Conservation (phyloP, 1,140 invertebrate species). For the Lycorma delicatula region DNA sequence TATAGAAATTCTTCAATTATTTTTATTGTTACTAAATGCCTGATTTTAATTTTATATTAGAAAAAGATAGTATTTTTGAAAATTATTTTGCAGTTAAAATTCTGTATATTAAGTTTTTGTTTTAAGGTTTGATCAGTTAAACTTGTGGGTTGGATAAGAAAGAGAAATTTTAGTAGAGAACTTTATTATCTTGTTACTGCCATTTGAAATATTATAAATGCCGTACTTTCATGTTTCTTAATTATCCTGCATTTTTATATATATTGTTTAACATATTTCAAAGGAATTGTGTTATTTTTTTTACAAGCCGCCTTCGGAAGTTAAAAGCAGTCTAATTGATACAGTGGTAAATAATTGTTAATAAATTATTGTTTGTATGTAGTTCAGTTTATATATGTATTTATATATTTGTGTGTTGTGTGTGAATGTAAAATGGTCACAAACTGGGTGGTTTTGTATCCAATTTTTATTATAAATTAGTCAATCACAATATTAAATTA, state of each 20-base stretch:
- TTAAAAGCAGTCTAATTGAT: constrained; percentile 50
- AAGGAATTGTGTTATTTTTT: constrained; percentile 27
- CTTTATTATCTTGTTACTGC: background rate
- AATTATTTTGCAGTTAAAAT: too few relatives aligned
- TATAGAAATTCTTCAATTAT: too few relatives aligned
- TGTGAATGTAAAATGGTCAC: background rate
- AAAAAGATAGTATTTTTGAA: too few relatives aligned
- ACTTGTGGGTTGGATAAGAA: too few relatives aligned
- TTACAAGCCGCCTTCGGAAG: constrained; percentile 50
- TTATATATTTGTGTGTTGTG: background rate
- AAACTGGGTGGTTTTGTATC: background rate
- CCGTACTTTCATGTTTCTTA: background rate
- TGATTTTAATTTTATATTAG: too few relatives aligned
- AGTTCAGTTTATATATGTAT: constrained; percentile 6
- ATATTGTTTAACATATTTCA: constrained; percentile 5
- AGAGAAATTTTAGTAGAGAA: background rate
- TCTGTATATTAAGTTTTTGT: too few relatives aligned
- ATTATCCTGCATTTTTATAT: background rate
- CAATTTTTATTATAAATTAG: background rate
- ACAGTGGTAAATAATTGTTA: constrained; percentile 44
- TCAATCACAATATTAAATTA: background rate
- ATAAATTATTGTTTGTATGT: constrained; percentile 10
- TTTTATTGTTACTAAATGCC: too few relatives aligned
- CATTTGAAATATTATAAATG: background rate
- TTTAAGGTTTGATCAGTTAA: too few relatives aligned